phyloP scores from a whole-genome alignment of 2,797 vertebrate species.

The Smutsia temminckii region DNA sequence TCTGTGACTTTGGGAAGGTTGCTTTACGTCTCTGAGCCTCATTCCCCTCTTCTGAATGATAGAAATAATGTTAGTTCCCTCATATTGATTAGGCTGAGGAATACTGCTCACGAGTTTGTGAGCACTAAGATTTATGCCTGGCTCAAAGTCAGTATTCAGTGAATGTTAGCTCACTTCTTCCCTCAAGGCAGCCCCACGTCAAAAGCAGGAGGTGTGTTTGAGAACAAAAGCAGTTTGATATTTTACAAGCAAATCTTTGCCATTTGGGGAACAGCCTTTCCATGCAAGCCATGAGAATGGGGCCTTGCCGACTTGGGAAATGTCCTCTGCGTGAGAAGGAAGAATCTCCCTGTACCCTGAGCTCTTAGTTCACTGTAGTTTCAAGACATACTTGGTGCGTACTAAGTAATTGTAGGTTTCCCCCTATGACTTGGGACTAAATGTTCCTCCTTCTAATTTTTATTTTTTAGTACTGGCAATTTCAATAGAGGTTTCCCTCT shows the following conservation, averaged over 20 bases:
- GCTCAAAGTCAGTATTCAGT: not conserved
- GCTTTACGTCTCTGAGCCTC: not conserved
- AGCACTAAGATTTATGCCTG: not conserved
- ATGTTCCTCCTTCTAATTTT: conserved; percentile 56
- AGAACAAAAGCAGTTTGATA: not conserved
- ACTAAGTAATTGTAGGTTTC: conserved; percentile 63
- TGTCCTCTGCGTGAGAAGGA: not conserved
- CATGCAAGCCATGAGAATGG: not conserved
- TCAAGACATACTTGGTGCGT: conserved; percentile 12
- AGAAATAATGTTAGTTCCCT: not conserved
- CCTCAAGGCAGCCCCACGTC: not conserved
- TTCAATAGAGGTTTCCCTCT: conserved; percentile 48
- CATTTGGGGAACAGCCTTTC: not conserved
- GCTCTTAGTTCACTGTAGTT: conserved; percentile 51
- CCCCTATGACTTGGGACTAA: conserved; percentile 46
- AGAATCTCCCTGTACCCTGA: not conserved
- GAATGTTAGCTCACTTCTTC: not conserved
- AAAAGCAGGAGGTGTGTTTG: not conserved
- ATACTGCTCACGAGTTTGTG: not conserved
- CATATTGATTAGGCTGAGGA: not conserved
- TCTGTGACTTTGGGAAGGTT: not conserved
- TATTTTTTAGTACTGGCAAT: conserved; percentile 12
- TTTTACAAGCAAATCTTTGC: not conserved
- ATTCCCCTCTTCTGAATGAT: not conserved
- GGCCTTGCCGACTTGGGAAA: not conserved